Conservation (phyloP, 2,113 vertebrate species). For the Podarcis muralis region DNA sequence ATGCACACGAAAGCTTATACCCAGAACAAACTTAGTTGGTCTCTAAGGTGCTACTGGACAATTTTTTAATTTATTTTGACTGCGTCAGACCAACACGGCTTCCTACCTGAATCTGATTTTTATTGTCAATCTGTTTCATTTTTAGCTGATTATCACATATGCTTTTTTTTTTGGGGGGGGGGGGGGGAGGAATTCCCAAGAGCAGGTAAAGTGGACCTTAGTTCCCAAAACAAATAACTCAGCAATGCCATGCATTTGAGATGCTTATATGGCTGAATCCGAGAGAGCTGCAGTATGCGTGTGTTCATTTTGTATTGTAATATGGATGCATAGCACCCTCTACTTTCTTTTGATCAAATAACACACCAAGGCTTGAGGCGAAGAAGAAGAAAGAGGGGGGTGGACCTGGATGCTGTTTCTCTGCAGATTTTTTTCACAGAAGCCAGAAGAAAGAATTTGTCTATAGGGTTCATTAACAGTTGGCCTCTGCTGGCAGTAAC, state of each 20-base stretch:
- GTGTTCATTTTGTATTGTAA: slow-evolving; percentile 63
- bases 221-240: slow-evolving; percentile 5
- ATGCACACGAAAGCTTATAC: no score
- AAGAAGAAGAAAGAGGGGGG: slow-evolving; percentile 48
- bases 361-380: slow-evolving; percentile 69
- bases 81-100: no score
- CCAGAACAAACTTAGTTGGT: no score
- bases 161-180: no score
- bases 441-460: slow-evolving; percentile 87
- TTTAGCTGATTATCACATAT: neutral
- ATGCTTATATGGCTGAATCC: slow-evolving; percentile 27
- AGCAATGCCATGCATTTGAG: slow-evolving; percentile 32
- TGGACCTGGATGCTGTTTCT: slow-evolving; percentile 64
- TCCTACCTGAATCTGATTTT: no score
- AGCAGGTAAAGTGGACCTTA: slow-evolving; percentile 8
- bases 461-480: slow-evolving; percentile 93
- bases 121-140: neutral
- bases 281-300: slow-evolving; percentile 15
- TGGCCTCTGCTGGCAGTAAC: slow-evolving; percentile 91
- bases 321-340: slow-evolving; percentile 89
- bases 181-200: neutral
- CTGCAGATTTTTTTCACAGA: slow-evolving; percentile 70
- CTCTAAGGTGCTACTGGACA: no score
- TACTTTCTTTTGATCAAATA: slow-evolving; percentile 82
- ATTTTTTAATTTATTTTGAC: no score